Conservation (phyloP, 2,113 vertebrate genomes). For the Cottus gobio region DNA sequence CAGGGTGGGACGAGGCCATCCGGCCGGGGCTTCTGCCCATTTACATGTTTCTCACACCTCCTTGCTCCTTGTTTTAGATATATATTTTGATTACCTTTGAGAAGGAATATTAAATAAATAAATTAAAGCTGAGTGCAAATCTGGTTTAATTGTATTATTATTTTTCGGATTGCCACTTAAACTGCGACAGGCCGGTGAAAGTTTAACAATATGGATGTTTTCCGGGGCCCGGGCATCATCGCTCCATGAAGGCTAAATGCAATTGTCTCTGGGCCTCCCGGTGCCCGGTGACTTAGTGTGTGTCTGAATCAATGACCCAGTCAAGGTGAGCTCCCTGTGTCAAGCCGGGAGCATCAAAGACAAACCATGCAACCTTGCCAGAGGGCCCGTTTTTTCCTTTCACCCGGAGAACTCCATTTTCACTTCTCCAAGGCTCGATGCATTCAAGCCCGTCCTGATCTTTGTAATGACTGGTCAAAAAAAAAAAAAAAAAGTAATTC, state of each 20-base stretch:
- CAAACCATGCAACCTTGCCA: conserved; percentile 70
- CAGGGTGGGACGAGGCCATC: conserved; percentile 41
- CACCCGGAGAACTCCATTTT: conserved; percentile 66
- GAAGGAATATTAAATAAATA: conserved; percentile 14
- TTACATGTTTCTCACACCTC: conserved; percentile 36
- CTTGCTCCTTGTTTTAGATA: too few species aligned
- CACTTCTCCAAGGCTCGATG: conserved; percentile 54
- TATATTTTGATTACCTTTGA: conserved; percentile 22
- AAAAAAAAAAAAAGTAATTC: conserved; percentile 42
- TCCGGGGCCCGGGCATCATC: conserved; percentile 16
- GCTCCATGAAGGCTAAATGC: conserved; percentile 68
- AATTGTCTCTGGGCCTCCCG: conserved; percentile 46
- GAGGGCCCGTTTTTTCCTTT: conserved; percentile 60
- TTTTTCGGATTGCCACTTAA: conserved; percentile 11
- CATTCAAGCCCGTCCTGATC: conserved; percentile 64
- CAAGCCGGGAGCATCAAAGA: conserved; percentile 67
- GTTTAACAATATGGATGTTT: conserved; percentile 53
- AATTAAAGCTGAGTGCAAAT: conserved; percentile 34
- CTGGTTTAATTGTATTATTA: too few species aligned
- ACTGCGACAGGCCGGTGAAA: conserved; percentile 18
- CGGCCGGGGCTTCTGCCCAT: conserved; percentile 1
- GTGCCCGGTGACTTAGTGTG: conserved; percentile 58
- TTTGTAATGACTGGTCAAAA: conserved; percentile 60
- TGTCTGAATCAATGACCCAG: conserved; percentile 77
- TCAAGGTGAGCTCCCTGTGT: conserved; percentile 72